These are phyloP conservation scores for Drosophila serrata DNA, from an alignment of 1,140 invertebrate genomes.

Conservation along the genomic window DNA sequence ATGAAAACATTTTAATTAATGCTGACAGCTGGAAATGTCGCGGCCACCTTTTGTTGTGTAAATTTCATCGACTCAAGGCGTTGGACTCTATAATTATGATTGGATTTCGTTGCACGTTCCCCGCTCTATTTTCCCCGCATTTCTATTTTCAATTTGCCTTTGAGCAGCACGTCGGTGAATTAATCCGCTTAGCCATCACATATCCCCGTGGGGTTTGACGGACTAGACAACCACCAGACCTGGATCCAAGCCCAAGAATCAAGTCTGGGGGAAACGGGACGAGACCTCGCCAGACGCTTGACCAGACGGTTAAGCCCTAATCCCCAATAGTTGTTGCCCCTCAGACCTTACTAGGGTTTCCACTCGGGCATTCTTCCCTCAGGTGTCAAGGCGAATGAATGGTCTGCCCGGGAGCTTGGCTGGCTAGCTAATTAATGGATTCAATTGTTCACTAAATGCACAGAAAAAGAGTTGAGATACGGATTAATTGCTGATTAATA, in stretches of 20 bases:
- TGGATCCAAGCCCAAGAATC: constrained; percentile 30
- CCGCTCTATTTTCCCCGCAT: constrained; percentile 28
- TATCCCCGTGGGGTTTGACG: constrained; percentile 52
- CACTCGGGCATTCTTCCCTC: constrained; percentile 1
- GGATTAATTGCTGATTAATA: constrained; percentile 20
- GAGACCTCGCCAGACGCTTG: constrained; percentile 58
- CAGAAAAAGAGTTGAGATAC: constrained; percentile 21
- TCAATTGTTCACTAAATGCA: constrained; percentile 45
- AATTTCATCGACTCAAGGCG: constrained; percentile 52
- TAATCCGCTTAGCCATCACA: constrained; percentile 73
- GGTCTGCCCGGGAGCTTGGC: constrained; percentile 32
- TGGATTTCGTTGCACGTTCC: constrained; percentile 61
- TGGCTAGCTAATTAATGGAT: constrained; percentile 60
- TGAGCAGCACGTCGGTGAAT: constrained; percentile 74
- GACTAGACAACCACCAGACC: constrained; percentile 70
- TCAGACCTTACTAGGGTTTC: constrained; percentile 64
- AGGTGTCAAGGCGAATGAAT: constrained; percentile 70
- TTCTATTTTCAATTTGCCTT: constrained; percentile 35
- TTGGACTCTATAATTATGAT: constrained; percentile 75
- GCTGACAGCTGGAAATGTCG: constrained; percentile 79
- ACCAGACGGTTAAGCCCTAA: constrained; percentile 78
- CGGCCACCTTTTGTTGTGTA: constrained; percentile 79
- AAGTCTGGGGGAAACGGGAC: not conserved
- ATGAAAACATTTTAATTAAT: constrained; percentile 83
- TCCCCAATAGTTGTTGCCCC: constrained; percentile 70